A percentile compares a stretch with the other conserved stretches of the same genome.
Evolutionary conservation across 2,797 vertebrate genomes (phyloP).

Genomic region (Pseudochromis fuscus): DNA sequence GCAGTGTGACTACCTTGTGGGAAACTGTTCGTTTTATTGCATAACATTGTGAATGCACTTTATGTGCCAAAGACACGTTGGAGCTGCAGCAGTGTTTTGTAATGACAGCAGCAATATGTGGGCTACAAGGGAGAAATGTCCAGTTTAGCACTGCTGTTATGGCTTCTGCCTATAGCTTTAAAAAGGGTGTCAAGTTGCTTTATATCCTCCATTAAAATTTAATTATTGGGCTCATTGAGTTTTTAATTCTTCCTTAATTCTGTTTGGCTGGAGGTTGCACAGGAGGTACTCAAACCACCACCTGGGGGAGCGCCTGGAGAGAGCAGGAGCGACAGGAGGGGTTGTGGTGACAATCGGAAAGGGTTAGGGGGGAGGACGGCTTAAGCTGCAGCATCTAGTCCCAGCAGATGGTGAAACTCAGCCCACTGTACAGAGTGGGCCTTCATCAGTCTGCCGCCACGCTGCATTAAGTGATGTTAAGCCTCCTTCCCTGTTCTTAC

Average conservation of each 20-base stretch:
- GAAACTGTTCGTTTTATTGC: not conserved
- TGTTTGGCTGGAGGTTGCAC: conserved; percentile 70
- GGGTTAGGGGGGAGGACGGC: conserved; percentile 32
- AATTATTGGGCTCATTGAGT: conserved; percentile 83
- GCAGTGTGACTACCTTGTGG: not conserved
- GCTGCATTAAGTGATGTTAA: conserved; percentile 13
- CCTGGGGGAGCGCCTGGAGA: conserved; percentile 49
- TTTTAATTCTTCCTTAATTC: conserved; percentile 81
- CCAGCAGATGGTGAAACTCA: conserved; percentile 40
- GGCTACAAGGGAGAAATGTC: conserved; percentile 35
- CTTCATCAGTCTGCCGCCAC: not conserved
- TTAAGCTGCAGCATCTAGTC: conserved; percentile 30
- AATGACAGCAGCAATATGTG: conserved; percentile 26
- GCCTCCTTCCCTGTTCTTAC: not conserved
- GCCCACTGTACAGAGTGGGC: conserved; percentile 28
- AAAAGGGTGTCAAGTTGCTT: conserved; percentile 72
- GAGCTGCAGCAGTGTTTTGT: conserved; percentile 14
- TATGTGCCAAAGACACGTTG: not conserved
- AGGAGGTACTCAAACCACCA: conserved; percentile 70
- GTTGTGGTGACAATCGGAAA: conserved; percentile 31
- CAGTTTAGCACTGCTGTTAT: conserved; percentile 41
- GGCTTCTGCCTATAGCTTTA: conserved; percentile 65
- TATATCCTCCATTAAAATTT: conserved; percentile 81
- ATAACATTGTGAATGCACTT: conserved; percentile 18
- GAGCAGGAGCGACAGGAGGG: conserved; percentile 20